A percentile compares a stretch with the other conserved stretches of the same genome.
phyloP scores from a whole-genome alignment of 2,797 vertebrate genomes.

The Melanotaenia parkinsoni region DNA sequence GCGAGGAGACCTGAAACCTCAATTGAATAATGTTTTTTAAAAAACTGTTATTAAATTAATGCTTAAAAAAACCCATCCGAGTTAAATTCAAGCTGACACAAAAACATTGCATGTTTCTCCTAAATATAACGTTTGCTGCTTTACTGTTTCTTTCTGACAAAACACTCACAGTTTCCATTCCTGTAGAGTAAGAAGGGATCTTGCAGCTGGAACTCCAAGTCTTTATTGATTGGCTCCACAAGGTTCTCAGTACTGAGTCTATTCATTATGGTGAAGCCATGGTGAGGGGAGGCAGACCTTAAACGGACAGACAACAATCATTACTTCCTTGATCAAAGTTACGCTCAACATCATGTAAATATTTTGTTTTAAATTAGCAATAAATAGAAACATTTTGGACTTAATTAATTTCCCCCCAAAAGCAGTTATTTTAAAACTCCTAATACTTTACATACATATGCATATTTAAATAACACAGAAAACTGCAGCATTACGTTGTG shows the following conservation, averaged over 20 bases:
- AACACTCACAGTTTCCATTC: constrained; percentile 93
- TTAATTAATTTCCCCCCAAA: background rate
- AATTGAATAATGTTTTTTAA: background rate
- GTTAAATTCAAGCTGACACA: background rate
- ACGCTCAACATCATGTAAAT: background rate
- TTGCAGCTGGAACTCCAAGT: constrained; percentile 97
- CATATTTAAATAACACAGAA: no score
- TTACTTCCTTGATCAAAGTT: background rate
- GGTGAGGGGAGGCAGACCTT: constrained; percentile 94
- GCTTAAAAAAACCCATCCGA: background rate
- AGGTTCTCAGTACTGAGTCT: constrained; percentile 94
- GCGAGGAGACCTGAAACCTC: background rate
- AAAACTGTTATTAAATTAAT: background rate
- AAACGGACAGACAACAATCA: constrained; percentile 6
- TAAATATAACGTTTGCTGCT: background rate
- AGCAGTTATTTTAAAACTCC: background rate
- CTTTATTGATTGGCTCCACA: constrained; percentile 98
- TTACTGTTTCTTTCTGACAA: background rate
- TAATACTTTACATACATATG: background rate
- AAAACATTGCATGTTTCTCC: background rate
- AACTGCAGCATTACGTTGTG: background rate
- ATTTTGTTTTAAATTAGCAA: background rate
- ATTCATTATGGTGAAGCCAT: constrained; percentile 99
- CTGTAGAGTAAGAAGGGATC: constrained; percentile 98
- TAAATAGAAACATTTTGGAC: no score